Evolutionary conservation across 1,140 invertebrate genomes (phyloP), one percentile per base, ranked within the genome.

Genomic region (Geopemphigus sp.): DNA sequence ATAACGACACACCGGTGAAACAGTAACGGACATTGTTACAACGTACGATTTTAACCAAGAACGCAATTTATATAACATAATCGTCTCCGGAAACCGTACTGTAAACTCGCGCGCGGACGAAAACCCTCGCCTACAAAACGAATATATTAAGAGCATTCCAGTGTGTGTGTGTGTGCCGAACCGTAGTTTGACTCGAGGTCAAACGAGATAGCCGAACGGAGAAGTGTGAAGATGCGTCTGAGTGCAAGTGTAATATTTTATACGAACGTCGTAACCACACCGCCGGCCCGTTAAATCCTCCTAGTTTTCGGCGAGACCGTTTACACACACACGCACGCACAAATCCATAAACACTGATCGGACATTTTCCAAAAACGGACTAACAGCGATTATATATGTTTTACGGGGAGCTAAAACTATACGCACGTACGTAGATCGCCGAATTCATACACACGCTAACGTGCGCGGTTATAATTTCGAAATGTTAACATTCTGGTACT

Each of bases 1-100:
- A 57, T 61, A 78, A 78, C 39, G 11, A 63, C 50, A 61, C 57
- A 63, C 56, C 39, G 26, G 56, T 61, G n/a, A 59, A 57, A 78
- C 57, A 39, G 57, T 78, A 78, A 63, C 39, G 17, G 63, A 61
- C 50, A 63, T 47, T 8, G 8, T 39, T 4, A 39, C 8, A 39
- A 39, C 32, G 32, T 39, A 39, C 8, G 8, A n/a, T n/a, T n/a
- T n/a, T n/a, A n/a, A 57, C 39, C 10, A 24, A 72, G 68, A 59
- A 76, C 29, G n/a, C 10, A 22, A 78, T 45, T 39, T 39, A 78
- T 57, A 19, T 78, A 61, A 61, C 50, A 59, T 3, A 4, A 39
- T 39, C 8, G 8, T 39, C 56, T 76, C 54, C 73, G 73, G 73
- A 76, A 76, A 76, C 47, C 39, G 8, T 39, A 76, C 45, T n/a